phyloP scores from a whole-genome alignment of 2,113 vertebrate species.

The Acanthochromis polyacanthus region DNA sequence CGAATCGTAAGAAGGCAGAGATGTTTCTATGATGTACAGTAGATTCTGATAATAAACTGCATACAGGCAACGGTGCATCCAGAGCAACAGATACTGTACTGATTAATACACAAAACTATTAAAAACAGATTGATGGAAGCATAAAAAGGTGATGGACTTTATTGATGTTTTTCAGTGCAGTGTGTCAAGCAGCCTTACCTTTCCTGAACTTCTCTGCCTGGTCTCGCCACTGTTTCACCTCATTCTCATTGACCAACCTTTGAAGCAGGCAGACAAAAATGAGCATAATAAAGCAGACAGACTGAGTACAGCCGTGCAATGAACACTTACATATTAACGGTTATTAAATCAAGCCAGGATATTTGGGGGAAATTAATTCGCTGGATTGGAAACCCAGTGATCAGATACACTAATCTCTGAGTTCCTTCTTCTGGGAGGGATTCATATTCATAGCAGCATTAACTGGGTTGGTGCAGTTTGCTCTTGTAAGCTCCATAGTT shows the following conservation, averaged over 20 bases:
- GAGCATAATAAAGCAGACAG: constrained; percentile 6
- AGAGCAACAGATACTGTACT: too few relatives aligned
- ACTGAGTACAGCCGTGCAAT: neutral
- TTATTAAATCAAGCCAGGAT: constrained; percentile 30
- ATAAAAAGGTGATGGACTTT: neutral
- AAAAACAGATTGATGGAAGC: too few relatives aligned
- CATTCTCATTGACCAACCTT: constrained; percentile 98
- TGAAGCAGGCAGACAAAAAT: constrained; percentile 30
- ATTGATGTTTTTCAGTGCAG: constrained; percentile 33
- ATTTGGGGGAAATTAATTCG: constrained; percentile 18
- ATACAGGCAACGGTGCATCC: too few relatives aligned
- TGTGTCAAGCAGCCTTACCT: constrained; percentile 83
- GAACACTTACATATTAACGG: neutral
- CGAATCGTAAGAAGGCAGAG: neutral
- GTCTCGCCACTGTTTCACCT: constrained; percentile 96
- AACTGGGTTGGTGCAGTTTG: constrained; percentile 51
- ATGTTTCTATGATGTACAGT: neutral
- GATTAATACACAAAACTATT: too few relatives aligned
- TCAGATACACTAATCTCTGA: neutral
- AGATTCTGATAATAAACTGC: too few relatives aligned
- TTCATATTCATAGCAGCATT: constrained; percentile 26
- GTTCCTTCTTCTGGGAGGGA: constrained; percentile 2
- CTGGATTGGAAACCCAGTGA: constrained; percentile 4
- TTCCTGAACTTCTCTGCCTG: constrained; percentile 98
- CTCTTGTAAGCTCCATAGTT: constrained; percentile 43